A percentile compares a stretch with the other conserved stretches of the same genome.
Evolutionary conservation across 2,113 vertebrate genomes (phyloP).

Genomic region (Mellivora capensis): DNA sequence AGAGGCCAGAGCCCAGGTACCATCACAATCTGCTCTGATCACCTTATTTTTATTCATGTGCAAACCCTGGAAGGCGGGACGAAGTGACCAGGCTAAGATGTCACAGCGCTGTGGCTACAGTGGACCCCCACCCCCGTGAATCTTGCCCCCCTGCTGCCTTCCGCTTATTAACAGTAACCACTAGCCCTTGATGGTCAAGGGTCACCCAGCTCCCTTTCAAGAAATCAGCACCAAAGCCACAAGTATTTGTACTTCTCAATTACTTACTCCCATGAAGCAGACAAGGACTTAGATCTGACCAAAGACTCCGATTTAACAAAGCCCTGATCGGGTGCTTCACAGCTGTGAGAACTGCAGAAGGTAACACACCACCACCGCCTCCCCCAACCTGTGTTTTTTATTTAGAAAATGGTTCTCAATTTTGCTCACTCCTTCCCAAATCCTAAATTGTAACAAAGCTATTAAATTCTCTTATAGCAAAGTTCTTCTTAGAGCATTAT

Average conservation of each 20-base stretch:
- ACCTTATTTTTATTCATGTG: neutral
- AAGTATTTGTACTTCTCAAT: neutral
- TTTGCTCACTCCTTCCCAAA: neutral
- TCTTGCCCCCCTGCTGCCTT: neutral
- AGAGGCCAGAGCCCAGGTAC: fast-evolving
- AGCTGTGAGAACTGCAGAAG: neutral
- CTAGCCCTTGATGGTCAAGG: neutral
- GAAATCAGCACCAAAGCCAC: neutral
- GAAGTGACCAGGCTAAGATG: neutral
- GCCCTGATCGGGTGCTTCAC: neutral
- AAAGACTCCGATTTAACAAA: neutral
- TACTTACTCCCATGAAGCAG: neutral
- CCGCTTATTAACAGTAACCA: neutral
- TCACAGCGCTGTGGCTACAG: neutral
- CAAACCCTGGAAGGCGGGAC: neutral
- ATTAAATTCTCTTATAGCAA: neutral
- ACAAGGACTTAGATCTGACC: neutral
- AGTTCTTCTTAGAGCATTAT: neutral
- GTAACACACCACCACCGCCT: neutral
- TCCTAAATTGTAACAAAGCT: neutral
- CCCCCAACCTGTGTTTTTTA: neutral
- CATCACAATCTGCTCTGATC: too few species aligned
- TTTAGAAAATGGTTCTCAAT: neutral
- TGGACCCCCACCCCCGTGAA: neutral
- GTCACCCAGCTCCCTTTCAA: neutral